phyloP scores from a whole-genome alignment of 2,797 vertebrate genomes.

The Brotula barbata region DNA sequence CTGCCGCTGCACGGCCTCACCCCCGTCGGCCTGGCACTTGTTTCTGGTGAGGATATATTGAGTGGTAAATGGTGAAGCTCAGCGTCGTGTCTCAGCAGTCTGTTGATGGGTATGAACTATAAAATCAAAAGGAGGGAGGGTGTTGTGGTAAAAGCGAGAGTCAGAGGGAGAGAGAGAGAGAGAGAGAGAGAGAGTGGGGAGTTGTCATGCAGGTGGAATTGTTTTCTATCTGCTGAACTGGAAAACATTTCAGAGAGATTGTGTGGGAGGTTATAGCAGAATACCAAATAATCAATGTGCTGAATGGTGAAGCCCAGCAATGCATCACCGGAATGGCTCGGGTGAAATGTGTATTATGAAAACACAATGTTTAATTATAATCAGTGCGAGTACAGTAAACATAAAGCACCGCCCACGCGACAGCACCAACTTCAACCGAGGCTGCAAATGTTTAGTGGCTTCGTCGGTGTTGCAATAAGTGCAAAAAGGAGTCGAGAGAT shows the following conservation, averaged over 20 bases:
- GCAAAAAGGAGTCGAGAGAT: neutral
- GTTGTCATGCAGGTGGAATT: constrained; percentile 69
- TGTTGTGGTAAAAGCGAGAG: constrained; percentile 65
- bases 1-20: constrained; percentile 34
- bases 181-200: constrained; percentile 43
- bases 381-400: neutral
- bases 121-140: constrained; percentile 40
- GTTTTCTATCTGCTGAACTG: constrained; percentile 71
- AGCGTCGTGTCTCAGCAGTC: constrained; percentile 57
- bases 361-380: constrained; percentile 8
- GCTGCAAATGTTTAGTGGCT: neutral
- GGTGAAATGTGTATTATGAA: constrained; percentile 11
- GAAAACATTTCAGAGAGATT: constrained; percentile 64
- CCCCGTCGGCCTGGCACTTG: constrained; percentile 57
- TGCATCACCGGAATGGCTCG: constrained; percentile 28
- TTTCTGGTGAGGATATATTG: constrained; percentile 71
- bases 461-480: neutral
- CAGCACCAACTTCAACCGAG: neutral
- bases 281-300: constrained; percentile 42
- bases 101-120: constrained; percentile 61
- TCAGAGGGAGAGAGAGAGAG: too few species aligned
- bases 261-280: constrained; percentile 62
- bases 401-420: neutral
- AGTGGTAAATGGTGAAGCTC: constrained; percentile 61
- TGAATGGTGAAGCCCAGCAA: constrained; percentile 44